Evolutionary conservation across 2,888 invertebrate species (phyloP).

Genomic region (Caenorhabditis wallacei): DNA sequence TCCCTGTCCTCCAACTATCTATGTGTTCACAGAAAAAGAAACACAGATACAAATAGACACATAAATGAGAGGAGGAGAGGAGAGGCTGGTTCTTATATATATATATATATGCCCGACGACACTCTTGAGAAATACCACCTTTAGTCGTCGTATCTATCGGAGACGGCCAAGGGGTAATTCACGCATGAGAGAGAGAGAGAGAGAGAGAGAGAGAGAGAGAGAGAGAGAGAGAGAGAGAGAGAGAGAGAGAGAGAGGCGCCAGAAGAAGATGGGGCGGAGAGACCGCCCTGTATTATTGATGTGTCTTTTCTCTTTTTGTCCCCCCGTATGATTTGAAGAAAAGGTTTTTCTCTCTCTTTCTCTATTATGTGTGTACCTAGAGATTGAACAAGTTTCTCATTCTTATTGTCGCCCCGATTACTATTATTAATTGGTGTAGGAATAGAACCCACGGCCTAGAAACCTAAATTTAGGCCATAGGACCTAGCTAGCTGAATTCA

Average conservation of each 20-base stretch:
- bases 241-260: conserved; percentile 20
- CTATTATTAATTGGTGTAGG: too few species aligned
- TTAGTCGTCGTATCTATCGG: background rate
- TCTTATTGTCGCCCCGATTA: too few species aligned
- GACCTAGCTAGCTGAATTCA: background rate
- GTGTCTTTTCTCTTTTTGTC: background rate
- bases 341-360: conserved; percentile 4
- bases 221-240: conserved; percentile 20
- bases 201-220: conserved; percentile 18
- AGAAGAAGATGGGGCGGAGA: conserved; percentile 1
- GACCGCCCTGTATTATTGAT: conserved; percentile 17
- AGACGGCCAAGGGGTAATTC: conserved; percentile 14
- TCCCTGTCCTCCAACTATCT: conserved; percentile 9
- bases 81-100: background rate
- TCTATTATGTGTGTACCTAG: conserved; percentile 52
- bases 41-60: conserved; percentile 31
- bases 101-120: too few species aligned
- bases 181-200: conserved; percentile 31
- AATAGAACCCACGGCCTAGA: too few species aligned
- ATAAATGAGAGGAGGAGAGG: background rate
- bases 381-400: too few species aligned
- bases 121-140: conserved; percentile 59
- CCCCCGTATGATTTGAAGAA: conserved; percentile 26
- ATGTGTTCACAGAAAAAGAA: conserved; percentile 52
- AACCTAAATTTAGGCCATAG: background rate